Conservation (phyloP, 1,140 invertebrate genomes). For the Pectinophora gossypiella region DNA sequence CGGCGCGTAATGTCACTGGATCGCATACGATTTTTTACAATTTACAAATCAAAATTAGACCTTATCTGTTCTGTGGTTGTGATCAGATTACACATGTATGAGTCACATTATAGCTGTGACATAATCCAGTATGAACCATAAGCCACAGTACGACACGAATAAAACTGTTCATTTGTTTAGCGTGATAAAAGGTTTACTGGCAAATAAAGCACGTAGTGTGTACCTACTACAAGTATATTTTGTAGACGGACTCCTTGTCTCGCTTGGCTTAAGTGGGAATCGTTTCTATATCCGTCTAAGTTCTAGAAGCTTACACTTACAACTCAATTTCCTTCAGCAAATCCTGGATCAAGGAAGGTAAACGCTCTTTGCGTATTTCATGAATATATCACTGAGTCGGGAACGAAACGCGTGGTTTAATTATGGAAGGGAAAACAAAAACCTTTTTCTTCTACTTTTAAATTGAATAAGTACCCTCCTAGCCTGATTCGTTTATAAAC, state of each 20-base stretch:
- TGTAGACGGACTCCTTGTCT: conserved; percentile 12
- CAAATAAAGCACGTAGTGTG: conserved; percentile 4
- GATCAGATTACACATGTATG: background rate
- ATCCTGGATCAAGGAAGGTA: conserved; percentile 39
- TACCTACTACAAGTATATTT: background rate
- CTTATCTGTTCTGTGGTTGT: no score
- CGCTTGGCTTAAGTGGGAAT: conserved; percentile 23
- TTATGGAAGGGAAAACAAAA: no score
- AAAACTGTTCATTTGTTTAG: background rate
- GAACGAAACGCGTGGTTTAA: background rate
- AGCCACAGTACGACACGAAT: background rate
- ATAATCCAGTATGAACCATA: background rate
- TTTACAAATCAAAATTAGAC: no score
- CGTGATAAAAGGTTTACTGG: background rate
- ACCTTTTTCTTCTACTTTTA: no score
- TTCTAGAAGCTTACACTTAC: conserved; percentile 32
- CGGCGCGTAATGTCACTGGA: no score
- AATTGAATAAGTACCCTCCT: no score
- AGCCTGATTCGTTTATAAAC: no score
- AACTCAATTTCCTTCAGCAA: conserved; percentile 39
- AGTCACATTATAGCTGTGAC: background rate
- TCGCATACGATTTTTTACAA: no score
- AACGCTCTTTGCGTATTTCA: conserved; percentile 31
- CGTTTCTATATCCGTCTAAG: conserved; percentile 25
- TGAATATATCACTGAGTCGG: conserved; percentile 19